Conservation (phyloP, 2,888 invertebrate species). For the Romanomermis culicivorax region DNA sequence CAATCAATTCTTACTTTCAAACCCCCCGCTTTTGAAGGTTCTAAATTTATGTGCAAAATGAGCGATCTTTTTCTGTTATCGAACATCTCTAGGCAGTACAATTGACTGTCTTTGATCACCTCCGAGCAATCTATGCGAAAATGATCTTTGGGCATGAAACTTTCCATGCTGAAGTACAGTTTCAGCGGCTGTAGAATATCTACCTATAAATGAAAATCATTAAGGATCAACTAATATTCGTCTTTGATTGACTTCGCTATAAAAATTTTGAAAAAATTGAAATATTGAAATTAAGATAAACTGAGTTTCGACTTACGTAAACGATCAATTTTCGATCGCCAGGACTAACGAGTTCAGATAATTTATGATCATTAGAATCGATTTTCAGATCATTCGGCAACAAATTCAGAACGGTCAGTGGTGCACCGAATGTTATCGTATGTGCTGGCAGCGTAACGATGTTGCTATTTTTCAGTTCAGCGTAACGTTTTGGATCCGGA, state of each 20-base stretch:
- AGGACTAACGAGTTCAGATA: neutral
- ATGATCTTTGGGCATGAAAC: too few relatives aligned
- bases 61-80: conserved; percentile 52
- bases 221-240: too few relatives aligned
- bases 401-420: conserved; percentile 60
- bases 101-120: conserved; percentile 9
- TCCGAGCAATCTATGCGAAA: too few relatives aligned
- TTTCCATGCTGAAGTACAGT: too few relatives aligned
- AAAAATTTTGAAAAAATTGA: too few relatives aligned
- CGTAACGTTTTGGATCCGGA: conserved; percentile 11
- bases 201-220: too few relatives aligned
- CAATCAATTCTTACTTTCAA: conserved; percentile 34
- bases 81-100: conserved; percentile 26
- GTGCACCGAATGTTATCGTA: conserved; percentile 58
- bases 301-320: neutral
- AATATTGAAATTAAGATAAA: too few relatives aligned
- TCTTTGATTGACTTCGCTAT: too few relatives aligned
- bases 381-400: conserved; percentile 44
- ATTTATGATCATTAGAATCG: too few relatives aligned
- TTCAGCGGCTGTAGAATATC: too few relatives aligned
- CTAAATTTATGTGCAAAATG: conserved; percentile 48
- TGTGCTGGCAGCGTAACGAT: conserved; percentile 51
- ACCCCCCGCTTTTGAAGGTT: conserved; percentile 40
- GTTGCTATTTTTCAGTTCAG: conserved; percentile 1
- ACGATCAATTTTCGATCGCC: neutral